These are phyloP conservation scores for Pseudomyrmex concolor DNA, from an alignment of 1,140 invertebrate genomes.

Conservation along the genomic window DNA sequence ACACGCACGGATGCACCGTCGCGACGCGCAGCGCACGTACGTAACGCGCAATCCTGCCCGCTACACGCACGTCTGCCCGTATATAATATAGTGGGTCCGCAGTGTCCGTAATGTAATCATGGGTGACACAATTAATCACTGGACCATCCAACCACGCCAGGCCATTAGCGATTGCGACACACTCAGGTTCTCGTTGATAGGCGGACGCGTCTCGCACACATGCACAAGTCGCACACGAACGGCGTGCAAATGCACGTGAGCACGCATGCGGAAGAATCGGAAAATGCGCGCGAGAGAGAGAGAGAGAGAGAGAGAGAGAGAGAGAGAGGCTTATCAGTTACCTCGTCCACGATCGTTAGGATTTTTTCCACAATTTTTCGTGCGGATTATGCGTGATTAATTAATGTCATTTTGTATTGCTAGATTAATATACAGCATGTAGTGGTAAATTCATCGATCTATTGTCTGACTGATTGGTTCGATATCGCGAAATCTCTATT, in stretches of 20 bases:
- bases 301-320: background rate
- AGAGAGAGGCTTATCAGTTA: background rate
- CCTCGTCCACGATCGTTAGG: slow-evolving; percentile 34
- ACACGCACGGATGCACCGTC: slow-evolving; percentile 59
- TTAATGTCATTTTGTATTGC: slow-evolving; percentile 60
- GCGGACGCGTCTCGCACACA: slow-evolving; percentile 57
- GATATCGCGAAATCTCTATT: slow-evolving; percentile 59
- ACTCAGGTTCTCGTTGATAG: slow-evolving; percentile 59
- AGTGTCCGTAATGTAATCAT: slow-evolving; percentile 77
- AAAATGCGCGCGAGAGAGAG: slow-evolving; percentile 25
- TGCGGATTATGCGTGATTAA: slow-evolving; percentile 57
- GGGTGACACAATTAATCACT: slow-evolving; percentile 81
- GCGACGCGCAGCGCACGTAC: slow-evolving; percentile 40
- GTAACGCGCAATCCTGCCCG: slow-evolving; percentile 58
- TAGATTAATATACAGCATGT: slow-evolving; percentile 52
- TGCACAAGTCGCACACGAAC: slow-evolving; percentile 29
- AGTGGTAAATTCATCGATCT: slow-evolving; percentile 34
- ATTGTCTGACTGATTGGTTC: slow-evolving; percentile 55
- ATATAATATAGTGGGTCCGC: slow-evolving; percentile 73
- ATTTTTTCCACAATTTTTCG: slow-evolving; percentile 44
- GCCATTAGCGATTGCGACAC: slow-evolving; percentile 74
- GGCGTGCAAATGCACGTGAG: slow-evolving; percentile 25
- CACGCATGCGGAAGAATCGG: slow-evolving; percentile 44
- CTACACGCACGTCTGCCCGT: slow-evolving; percentile 65
- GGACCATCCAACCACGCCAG: slow-evolving; percentile 72